Conservation (phyloP, 23 tunicate genomes). For the Ciona savignyi region DNA sequence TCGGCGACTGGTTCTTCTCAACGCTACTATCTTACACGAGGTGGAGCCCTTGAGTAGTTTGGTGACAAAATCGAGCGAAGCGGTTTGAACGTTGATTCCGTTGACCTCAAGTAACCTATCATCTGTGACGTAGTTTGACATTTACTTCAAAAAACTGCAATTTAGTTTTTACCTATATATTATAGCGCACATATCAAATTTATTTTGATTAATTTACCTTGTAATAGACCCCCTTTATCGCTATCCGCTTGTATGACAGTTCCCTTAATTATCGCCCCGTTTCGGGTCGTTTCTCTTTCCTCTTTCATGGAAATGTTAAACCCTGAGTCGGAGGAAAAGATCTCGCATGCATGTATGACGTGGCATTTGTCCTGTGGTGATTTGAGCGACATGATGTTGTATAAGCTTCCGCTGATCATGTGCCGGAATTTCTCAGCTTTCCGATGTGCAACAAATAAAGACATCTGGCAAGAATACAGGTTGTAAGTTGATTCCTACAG, state of each 20-base stretch:
- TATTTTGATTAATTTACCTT: no score
- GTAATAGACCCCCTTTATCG: conserved; percentile 11
- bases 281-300: conserved; percentile 8
- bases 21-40: conserved; percentile 24
- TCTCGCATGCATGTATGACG: conserved; percentile 26
- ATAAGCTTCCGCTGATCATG: conserved; percentile 42
- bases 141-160: background rate
- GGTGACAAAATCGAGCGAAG: conserved; percentile 17
- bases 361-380: background rate
- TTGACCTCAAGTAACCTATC: conserved; percentile 45
- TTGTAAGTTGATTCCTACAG: no score
- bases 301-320: conserved; percentile 28
- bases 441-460: conserved; percentile 41
- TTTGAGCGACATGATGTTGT: conserved; percentile 11
- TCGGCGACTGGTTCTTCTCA: conserved; percentile 1
- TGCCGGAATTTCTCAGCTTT: conserved; percentile 61
- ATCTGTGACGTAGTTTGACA: conserved; percentile 7
- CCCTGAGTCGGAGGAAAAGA: conserved; percentile 12
- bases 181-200: no score
- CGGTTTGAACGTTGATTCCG: conserved; percentile 49
- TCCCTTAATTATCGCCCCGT: conserved; percentile 15
- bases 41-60: conserved; percentile 26
- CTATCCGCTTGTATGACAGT: conserved; percentile 17
- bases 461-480: no score
- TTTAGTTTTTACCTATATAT: no score